phyloP scores from a whole-genome alignment of 2,113 vertebrate species.

The Cacatua alba region DNA sequence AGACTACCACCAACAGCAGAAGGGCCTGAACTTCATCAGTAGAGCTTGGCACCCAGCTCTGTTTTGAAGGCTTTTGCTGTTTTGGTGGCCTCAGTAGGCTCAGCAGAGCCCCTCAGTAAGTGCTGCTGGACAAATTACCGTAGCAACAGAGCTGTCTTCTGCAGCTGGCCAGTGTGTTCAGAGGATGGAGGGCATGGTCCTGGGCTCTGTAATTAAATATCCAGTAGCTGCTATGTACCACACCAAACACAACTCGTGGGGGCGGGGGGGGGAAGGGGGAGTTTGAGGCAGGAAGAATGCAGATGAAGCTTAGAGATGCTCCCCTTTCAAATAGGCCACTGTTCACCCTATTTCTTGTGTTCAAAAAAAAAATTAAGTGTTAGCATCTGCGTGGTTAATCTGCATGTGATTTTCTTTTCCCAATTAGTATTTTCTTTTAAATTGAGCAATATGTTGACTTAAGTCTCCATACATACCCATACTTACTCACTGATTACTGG shows the following conservation, averaged over 20 bases:
- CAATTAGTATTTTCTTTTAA: background rate
- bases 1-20: accelerated
- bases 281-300: background rate
- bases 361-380: background rate
- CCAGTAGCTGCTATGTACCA: background rate
- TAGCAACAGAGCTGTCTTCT: background rate
- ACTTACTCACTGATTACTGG: background rate
- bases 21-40: background rate
- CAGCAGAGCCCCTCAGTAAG: background rate
- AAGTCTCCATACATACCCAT: background rate
- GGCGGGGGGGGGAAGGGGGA: background rate
- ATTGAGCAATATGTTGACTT: background rate
- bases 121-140: background rate
- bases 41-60: background rate
- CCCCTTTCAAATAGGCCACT: background rate
- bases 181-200: background rate
- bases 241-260: background rate
- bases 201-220: background rate
- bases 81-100: background rate
- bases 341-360: background rate
- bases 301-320: background rate
- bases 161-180: background rate
- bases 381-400: background rate
- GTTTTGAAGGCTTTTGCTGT: background rate
- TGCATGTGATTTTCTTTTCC: background rate